Evolutionary conservation across 2,888 invertebrate species (phyloP).

Genomic region (Hirtodrosophila confusa): DNA sequence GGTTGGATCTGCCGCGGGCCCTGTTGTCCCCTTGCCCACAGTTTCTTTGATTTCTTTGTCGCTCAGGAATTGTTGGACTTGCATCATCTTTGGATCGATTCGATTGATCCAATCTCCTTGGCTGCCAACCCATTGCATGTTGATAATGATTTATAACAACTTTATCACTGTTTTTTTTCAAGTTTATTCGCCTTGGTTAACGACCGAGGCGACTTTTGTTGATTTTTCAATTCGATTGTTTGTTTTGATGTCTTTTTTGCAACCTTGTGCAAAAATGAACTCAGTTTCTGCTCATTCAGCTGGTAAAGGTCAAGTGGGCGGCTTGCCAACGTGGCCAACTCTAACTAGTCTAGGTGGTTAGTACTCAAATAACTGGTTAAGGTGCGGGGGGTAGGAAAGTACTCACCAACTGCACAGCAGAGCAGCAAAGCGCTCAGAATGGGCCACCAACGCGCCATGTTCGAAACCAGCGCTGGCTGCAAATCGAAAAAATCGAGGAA

Average conservation of each 20-base stretch:
- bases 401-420: slow-evolving; percentile 82
- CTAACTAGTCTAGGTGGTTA: slow-evolving; percentile 25
- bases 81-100: slow-evolving; percentile 24
- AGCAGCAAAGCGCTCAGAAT: slow-evolving; percentile 82
- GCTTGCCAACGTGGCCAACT: slow-evolving; percentile 52
- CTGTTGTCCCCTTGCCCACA: slow-evolving; percentile 70
- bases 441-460: slow-evolving; percentile 84
- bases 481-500: slow-evolving; percentile 55
- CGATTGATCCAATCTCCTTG: slow-evolving; percentile 9
- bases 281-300: slow-evolving; percentile 35
- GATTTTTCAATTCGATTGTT: slow-evolving; percentile 23
- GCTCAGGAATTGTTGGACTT: slow-evolving; percentile 40
- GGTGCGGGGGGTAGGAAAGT: slow-evolving; percentile 11
- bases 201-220: slow-evolving; percentile 36
- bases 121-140: slow-evolving; percentile 58
- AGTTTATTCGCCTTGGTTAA: slow-evolving; percentile 68
- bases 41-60: slow-evolving; percentile 32
- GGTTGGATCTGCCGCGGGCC: background rate
- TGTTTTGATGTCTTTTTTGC: slow-evolving; percentile 18
- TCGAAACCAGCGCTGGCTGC: slow-evolving; percentile 66
- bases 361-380: slow-evolving; percentile 1
- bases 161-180: slow-evolving; percentile 36
- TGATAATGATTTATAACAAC: slow-evolving; percentile 54
- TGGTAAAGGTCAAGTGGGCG: slow-evolving; percentile 66
- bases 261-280: slow-evolving; percentile 51